Evolutionary conservation across 2,888 invertebrate species (phyloP).

Genomic region (Pteria penguin): DNA sequence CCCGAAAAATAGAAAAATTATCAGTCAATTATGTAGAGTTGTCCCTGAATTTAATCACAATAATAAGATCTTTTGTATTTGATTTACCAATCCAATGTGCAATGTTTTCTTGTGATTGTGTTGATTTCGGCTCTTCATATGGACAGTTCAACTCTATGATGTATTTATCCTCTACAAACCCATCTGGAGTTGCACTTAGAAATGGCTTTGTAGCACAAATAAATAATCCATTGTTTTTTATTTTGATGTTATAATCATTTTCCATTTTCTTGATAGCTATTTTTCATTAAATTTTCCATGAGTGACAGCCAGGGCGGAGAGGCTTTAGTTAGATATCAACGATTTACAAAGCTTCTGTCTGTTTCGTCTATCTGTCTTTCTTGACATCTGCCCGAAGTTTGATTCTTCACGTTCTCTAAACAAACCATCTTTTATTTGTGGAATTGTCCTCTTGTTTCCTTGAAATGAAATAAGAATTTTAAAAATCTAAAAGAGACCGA

Average conservation of each 20-base stretch:
- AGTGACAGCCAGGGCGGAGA: slow-evolving; percentile 16
- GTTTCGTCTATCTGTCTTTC: slow-evolving; percentile 1
- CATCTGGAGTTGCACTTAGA: slow-evolving; percentile 46
- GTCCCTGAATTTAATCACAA: slow-evolving; percentile 50
- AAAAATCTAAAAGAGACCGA: too few species aligned
- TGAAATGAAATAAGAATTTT: too few species aligned
- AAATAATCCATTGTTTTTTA: slow-evolving; percentile 39
- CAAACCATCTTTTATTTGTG: slow-evolving; percentile 16
- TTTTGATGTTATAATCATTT: background rate
- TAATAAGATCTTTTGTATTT: slow-evolving; percentile 14
- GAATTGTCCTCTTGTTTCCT: slow-evolving; percentile 32
- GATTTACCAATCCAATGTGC: slow-evolving; percentile 1
- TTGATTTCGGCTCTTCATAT: too few species aligned
- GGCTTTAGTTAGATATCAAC: background rate
- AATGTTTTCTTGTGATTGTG: slow-evolving; percentile 22
- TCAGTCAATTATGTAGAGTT: too few species aligned
- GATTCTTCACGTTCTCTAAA: slow-evolving; percentile 43
- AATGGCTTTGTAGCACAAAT: slow-evolving; percentile 32
- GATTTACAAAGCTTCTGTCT: slow-evolving; percentile 12
- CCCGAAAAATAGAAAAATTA: too few species aligned
- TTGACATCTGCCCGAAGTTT: slow-evolving; percentile 44
- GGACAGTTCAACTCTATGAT: slow-evolving; percentile 54
- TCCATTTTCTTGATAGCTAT: slow-evolving; percentile 36
- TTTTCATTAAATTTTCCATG: slow-evolving; percentile 49
- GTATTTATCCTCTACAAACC: slow-evolving; percentile 30